Evolutionary conservation across 2,113 vertebrate genomes (phyloP), one percentile per base, ranked within the genome.

Genomic region (Rostratula benghalensis): DNA sequence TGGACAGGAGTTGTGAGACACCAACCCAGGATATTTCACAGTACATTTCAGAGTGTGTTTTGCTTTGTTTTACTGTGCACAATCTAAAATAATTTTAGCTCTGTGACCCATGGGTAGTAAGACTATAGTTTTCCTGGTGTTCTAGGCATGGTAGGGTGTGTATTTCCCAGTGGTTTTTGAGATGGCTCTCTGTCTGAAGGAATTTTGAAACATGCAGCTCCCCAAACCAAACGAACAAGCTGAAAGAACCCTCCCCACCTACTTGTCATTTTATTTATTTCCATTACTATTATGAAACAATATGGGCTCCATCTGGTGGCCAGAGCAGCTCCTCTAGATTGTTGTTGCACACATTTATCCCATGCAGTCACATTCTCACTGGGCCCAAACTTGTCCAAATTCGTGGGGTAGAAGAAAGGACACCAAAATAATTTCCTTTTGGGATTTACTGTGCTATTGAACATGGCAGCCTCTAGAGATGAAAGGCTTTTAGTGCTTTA

Each of bases 291-390:
- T 93, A 13, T 51, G 54, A 91, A 95, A 94, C 94, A 83, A 79
- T 98, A 74, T 88, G 97, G 84, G 98, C 98, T 97, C 98, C 98
- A 97, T 95, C 98, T 98, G 93, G 96, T 97, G 98, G 98, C 31
- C 87, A 95, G 94, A 97, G 53, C 51, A 68, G 79, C 60, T 69
- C 21, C 45, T 84, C 71, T 43, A 30, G 37, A 17, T 51, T 39
- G 21, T 22, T 73, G 37, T 37, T 89, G 43, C 1, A 2, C 21
- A 10, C 6, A 1, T 57, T 70, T 43, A 13, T 63, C 15, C 50
- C 71, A 21, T 46, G 19, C 28, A 16, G 56, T 64, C 5, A 3
- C 5, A 21, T 65, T 78, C 31, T 69, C 16, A 15, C 27, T 74
- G 79, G 41, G 28, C 56, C 90, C 24, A 27, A 61, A 64, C 39